A percentile compares a stretch with the other conserved stretches of the same genome.
Conservation (phyloP, 2,888 invertebrate genomes). For the Iphiclides podalirius region DNA sequence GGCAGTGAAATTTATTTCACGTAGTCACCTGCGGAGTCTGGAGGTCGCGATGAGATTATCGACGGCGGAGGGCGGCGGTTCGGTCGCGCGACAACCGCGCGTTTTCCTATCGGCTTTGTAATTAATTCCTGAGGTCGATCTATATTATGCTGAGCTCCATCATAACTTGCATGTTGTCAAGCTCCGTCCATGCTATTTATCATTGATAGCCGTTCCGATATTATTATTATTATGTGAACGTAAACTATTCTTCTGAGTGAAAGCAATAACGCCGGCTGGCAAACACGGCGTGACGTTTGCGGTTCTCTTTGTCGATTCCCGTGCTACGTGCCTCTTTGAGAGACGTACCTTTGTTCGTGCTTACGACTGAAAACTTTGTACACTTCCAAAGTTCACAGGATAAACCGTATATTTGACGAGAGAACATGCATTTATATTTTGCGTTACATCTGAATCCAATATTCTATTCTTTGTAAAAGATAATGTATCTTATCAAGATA, state of each 20-base stretch:
- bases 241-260: too few relatives aligned
- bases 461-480: too few relatives aligned
- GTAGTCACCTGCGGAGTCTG: constrained; percentile 64
- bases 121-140: neutral
- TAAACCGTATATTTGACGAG: too few relatives aligned
- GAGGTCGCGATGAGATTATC: constrained; percentile 56
- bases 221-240: constrained; percentile 5
- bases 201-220: constrained; percentile 28
- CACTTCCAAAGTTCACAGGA: too few relatives aligned
- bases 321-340: constrained; percentile 41
- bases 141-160: too few relatives aligned
- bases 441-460: too few relatives aligned
- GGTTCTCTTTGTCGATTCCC: constrained; percentile 47
- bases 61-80: constrained; percentile 27
- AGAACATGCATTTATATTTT: too few relatives aligned
- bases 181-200: neutral
- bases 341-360: constrained; percentile 45
- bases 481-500: too few relatives aligned
- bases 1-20: constrained; percentile 43
- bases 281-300: constrained; percentile 46
- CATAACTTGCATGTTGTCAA: neutral
- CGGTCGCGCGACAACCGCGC: too few relatives aligned
- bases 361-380: too few relatives aligned
- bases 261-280: constrained; percentile 39
- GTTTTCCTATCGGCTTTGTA: neutral